These are phyloP conservation scores for Channa striata DNA, from an alignment of 2,797 vertebrate species.

Conservation along the genomic window DNA sequence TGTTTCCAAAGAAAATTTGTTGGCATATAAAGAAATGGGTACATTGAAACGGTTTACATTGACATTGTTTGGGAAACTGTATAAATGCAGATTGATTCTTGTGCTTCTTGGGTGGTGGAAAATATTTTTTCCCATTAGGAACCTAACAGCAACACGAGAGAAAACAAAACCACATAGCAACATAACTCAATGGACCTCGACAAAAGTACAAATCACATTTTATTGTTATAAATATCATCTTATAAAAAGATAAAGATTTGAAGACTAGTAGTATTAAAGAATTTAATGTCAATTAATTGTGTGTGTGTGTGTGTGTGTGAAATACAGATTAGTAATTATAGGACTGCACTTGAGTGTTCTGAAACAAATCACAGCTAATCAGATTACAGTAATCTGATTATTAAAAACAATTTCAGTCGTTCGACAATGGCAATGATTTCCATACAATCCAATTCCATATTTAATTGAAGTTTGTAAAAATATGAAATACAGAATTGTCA, in stretches of 20 bases:
- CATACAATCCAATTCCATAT: too few species aligned
- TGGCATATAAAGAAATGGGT: slow-evolving; percentile 16
- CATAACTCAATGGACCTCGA: background rate
- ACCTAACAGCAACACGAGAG: background rate
- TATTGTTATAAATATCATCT: slow-evolving; percentile 88
- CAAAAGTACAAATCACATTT: slow-evolving; percentile 79
- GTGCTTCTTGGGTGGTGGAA: slow-evolving; percentile 14
- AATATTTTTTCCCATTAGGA: background rate
- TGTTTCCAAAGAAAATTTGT: slow-evolving; percentile 4
- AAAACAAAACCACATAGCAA: background rate
- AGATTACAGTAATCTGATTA: slow-evolving; percentile 28
- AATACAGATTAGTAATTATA: slow-evolving; percentile 56
- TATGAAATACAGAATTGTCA: background rate
- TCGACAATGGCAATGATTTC: too few species aligned
- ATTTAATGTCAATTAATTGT: slow-evolving; percentile 44
- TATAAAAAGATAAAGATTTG: slow-evolving; percentile 79
- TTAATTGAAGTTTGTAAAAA: too few species aligned
- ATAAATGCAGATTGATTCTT: slow-evolving; percentile 43
- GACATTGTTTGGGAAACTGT: slow-evolving; percentile 16
- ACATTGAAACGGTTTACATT: slow-evolving; percentile 26
- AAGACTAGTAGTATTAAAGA: slow-evolving; percentile 61
- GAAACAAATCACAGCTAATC: background rate
- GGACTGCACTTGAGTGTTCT: too few species aligned
- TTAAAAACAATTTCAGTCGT: background rate
- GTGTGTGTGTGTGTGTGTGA: too few species aligned